Evolutionary conservation across 2,113 vertebrate species (phyloP), one percentile per base, ranked within the genome.

Genomic region (Pluvianellus socialis): DNA sequence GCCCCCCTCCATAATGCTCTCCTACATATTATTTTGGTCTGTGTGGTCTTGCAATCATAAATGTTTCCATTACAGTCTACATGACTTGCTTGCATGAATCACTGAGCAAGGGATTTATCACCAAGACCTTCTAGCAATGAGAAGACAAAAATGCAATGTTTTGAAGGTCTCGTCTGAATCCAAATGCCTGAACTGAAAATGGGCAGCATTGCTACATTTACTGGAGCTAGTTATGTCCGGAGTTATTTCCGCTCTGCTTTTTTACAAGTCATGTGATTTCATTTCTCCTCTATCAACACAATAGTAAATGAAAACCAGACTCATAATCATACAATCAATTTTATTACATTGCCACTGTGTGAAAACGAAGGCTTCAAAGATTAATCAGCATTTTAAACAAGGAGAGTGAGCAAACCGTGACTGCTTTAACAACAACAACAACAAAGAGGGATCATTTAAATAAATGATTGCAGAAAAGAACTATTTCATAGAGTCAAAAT

Each of bases 261-360:
- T 94, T 96, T 77, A 91, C 86, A 76, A 92, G 74, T 38, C 53
- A 19, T 5, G 42, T 76, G 84, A 58, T 95, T 65, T 92, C 32
- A 44, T 86, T 85, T 94, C 53, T 91, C 53, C 62, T 79, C 58
- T 83, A 75, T 86, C 89, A 83, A 16, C 63, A 23, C 44, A 89
- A 35, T 23, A 70, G 44, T 68, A 96, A 95, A 94, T 87, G 86
- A 94, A 90, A 97, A 82, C n/a, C 91, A 92, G 94, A 10, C 74
- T 76, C 32, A 52, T 73, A 95, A 83, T 59, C 53, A 50, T 50
- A 50, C 61, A 56, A 80, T 63, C 75, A 32, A 81, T 89, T 94
- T 91, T 94, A 96, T 91, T 82, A 44, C 33, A 10, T 50, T 91
- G 73, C 80, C 52, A 90, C 92, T 94, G 77, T 76, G 42, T 79